Evolutionary conservation across 2,797 vertebrate genomes (phyloP), one percentile per base, ranked within the genome.

Genomic region (Cynodonichthys magdalenae): DNA sequence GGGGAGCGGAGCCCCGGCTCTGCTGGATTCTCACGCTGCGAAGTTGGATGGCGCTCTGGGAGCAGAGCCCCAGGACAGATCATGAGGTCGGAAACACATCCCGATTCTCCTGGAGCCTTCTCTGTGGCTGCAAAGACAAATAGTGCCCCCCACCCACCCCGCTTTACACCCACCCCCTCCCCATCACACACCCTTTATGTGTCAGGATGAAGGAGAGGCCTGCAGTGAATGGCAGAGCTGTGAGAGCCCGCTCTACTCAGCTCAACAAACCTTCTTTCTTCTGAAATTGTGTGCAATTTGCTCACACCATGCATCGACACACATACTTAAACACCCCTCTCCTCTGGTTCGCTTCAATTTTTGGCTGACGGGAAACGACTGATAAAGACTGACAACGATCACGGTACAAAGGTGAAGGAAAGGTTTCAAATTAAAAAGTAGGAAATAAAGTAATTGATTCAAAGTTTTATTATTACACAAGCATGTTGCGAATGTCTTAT

Each of bases 111-210:
- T 87, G 83, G 82, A 90, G 89, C 81, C 83, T 91, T 42, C 89
- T 89, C 87, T 89, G 83, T 77, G 77, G 88, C 90, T 92, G 91
- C 88, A 91, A 94, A 92, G 92, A 93, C 90, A 93, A 94, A 93
- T 87, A 94, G 82, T 76, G 69, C 34, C 75, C 87, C 81, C 24
- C 24, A 24, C 24, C 24, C 24, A n/a, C 24, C 2, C 81, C 69
- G 80, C 69, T 53, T 36, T 55, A 64, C 62, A 44, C 10, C 64
- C 57, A 41, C 15, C 65, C 44, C n/a, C 29, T 19, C 52, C 10
- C 63, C 52, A 69, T 48, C 77, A 31, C 77, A 61, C 87, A 83
- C 86, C 87, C 90, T 90, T 92, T 91, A 90, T 91, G 87, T 86
- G 89, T 90, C 83, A 81, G 87, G 85, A 88, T 87, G 89, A 87